phyloP scores from a whole-genome alignment of 2,888 invertebrate species.

The Nymphalis polychloros region DNA sequence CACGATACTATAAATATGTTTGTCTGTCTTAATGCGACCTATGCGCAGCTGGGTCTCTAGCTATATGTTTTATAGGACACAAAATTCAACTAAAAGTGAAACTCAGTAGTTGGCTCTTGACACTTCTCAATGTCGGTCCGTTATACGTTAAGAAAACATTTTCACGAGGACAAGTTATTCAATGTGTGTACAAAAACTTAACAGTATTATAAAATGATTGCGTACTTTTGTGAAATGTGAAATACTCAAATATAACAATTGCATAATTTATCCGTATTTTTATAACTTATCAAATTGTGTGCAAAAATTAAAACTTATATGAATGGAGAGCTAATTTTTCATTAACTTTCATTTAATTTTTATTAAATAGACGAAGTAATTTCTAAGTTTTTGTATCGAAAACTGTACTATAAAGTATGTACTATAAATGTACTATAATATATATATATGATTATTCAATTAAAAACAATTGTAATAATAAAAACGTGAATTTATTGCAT shows the following conservation, averaged over 20 bases:
- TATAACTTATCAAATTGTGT: not conserved
- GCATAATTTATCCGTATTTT: not conserved
- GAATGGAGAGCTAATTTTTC: not conserved
- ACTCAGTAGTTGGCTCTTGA: slow-evolving; percentile 47
- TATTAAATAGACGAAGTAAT: not conserved
- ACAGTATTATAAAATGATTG: slow-evolving; percentile 11
- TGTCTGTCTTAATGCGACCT: too few species aligned
- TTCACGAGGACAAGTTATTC: slow-evolving; percentile 27
- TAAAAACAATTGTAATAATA: too few species aligned
- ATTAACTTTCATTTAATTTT: not conserved
- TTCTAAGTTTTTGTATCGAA: too few species aligned
- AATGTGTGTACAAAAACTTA: slow-evolving; percentile 30
- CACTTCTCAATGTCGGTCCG: slow-evolving; percentile 50
- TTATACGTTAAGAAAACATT: slow-evolving; percentile 21
- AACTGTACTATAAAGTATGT: too few species aligned
- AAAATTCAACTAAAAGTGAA: slow-evolving; percentile 47
- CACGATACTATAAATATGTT: too few species aligned
- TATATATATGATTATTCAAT: too few species aligned
- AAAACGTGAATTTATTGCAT: too few species aligned
- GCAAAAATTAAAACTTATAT: not conserved
- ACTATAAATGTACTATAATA: too few species aligned
- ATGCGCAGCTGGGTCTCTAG: not conserved
- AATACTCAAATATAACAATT: not conserved
- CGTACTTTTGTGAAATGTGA: not conserved
- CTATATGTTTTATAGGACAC: not conserved